These are phyloP conservation scores for Platyura marginata DNA, from an alignment of 1,140 invertebrate genomes.

Conservation along the genomic window DNA sequence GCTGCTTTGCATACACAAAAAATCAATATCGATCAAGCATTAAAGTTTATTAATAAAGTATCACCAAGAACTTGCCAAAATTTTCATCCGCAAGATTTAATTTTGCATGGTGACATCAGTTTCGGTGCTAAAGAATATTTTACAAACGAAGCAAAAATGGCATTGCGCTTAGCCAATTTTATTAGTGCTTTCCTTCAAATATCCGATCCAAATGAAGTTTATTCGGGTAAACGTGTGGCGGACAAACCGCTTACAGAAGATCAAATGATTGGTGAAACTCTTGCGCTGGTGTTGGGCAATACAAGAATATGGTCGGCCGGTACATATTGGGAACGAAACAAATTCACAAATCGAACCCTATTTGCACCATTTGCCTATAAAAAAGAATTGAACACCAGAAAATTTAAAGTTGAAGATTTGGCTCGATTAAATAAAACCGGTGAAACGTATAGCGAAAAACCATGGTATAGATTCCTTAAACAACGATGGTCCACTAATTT, in stretches of 20 bases:
- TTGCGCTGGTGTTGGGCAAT: conserved; percentile 80
- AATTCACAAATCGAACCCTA: conserved; percentile 78
- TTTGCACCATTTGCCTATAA: conserved; percentile 94
- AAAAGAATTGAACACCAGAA: conserved; percentile 57
- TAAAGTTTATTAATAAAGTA: conserved; percentile 58
- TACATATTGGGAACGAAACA: conserved; percentile 88
- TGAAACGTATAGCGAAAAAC: conserved; percentile 68
- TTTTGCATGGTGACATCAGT: conserved; percentile 63
- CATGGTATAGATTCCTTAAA: conserved; percentile 76
- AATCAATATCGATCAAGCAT: conserved; percentile 52
- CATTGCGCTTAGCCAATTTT: conserved; percentile 83
- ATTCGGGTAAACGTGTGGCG: conserved; percentile 74
- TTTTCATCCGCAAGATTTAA: conserved; percentile 50
- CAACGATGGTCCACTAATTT: conserved; percentile 88
- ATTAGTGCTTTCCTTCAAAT: conserved; percentile 85
- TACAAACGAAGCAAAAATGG: conserved; percentile 90
- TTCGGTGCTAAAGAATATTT: conserved; percentile 77
- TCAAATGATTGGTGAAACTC: conserved; percentile 85
- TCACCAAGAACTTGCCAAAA: conserved; percentile 51
- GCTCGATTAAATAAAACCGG: conserved; percentile 58
- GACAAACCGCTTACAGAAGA: conserved; percentile 79
- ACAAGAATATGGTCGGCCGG: conserved; percentile 81
- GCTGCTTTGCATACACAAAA: conserved; percentile 37
- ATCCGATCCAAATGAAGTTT: conserved; percentile 85
- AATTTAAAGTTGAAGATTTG: conserved; percentile 76